Evolutionary conservation across 2,113 vertebrate genomes (phyloP), one percentile per base, ranked within the genome.

Genomic region (Microtus pennsylvanicus): DNA sequence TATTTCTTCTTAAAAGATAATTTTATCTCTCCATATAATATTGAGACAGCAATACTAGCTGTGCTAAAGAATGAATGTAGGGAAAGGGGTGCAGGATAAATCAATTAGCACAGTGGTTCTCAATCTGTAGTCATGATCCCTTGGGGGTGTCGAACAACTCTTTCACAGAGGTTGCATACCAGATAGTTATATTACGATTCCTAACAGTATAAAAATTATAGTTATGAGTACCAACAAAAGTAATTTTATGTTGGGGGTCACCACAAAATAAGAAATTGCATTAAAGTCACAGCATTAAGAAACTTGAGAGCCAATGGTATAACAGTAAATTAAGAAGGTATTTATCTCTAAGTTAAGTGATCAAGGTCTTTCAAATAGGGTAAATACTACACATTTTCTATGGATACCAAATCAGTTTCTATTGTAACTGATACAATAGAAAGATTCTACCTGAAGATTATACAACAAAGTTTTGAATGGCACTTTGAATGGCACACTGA

Each of bases 331-430:
- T 93, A 95, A n/a, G 74, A 35, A 90, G 33, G 3, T 47, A 12
- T 52, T 63, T 69, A 70, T 74, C 19, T 80, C 65, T 86, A 85
- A 87, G 5, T 52, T 92, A 94, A 86, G 12, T 72, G 81, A 83
- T 0, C 87, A 63, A 95, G 63, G 35, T 87, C 63, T 93, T 97
- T 89, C n/a, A 91, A 61, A 52, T 76, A 30, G 16, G 33, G 2
- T 30, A 96, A 19, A 89, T 67, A 52, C 21, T 77, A 90, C 6
- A 19, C 67, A 91, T 55, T 94, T 87, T 74, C 52, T 28, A 55
- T 35, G 16, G 35, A 26, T 91, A 94, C 22, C 81, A 95, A 96
- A 93, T 72, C n/a, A n/a, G n/a, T n/a, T n/a, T n/a, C n/a, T n/a
- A n/a, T n/a, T n/a, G n/a, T 61, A 93, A 55, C 0, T 93, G 77